phyloP scores from a whole-genome alignment of 2,797 vertebrate genomes.

The Spinus olivaceus region DNA sequence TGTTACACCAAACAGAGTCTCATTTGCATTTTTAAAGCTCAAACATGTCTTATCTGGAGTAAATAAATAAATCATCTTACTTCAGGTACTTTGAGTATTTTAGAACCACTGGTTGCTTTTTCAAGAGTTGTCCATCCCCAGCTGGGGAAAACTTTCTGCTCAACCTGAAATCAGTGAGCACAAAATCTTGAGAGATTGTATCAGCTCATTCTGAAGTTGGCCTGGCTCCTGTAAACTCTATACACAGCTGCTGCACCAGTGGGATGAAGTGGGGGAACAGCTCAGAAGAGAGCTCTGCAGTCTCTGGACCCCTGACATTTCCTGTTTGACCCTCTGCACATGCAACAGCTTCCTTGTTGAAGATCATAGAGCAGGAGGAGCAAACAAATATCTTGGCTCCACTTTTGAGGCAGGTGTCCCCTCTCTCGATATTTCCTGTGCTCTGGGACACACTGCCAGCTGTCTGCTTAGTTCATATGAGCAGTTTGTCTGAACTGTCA shows the following conservation, averaged over 20 bases:
- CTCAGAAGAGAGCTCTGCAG: constrained; percentile 1
- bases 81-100: neutral
- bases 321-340: constrained; percentile 55
- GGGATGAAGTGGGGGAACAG: constrained; percentile 1
- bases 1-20: neutral
- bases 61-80: neutral
- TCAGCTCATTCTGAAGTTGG: neutral
- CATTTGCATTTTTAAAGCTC: neutral
- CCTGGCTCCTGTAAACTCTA: neutral
- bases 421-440: constrained; percentile 55
- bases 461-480: neutral
- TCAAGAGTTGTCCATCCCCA: neutral
- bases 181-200: neutral
- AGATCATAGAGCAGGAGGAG: constrained; percentile 55
- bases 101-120: neutral
- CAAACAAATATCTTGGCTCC: constrained; percentile 63
- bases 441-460: constrained; percentile 35
- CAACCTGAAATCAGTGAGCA: neutral
- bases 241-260: constrained; percentile 29
- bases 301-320: constrained; percentile 42
- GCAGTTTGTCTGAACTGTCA: neutral
- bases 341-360: constrained; percentile 42
- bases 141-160: neutral
- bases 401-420: constrained; percentile 62
- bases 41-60: neutral